Base-by-base conservation (phyloP, 2,888 invertebrate species). In the Cordilura impudica region DNA sequence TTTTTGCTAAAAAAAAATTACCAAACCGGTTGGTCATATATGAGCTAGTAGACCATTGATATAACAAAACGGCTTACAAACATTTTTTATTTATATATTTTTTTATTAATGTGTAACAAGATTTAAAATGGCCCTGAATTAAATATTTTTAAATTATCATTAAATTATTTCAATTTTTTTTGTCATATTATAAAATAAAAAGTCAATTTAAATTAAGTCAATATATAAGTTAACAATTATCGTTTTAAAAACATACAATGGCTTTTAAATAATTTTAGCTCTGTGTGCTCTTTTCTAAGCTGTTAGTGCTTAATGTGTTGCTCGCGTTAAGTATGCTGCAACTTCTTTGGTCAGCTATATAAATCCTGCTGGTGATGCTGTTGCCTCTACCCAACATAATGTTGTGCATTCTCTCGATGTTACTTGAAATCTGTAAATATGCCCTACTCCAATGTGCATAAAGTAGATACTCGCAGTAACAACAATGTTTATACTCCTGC, bases 231-330 rank as follows among this genome's bases (percentile, higher is more conserved):
- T 75, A 16, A 58, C 51, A 19, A 19, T 14, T 51, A 66, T 67
- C 19, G 23, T 7, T 43, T 12, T 39, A 14, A 29, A 29, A 54
- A 78, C 31, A 35, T 45, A 67, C 67, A 56, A 88, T 88, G 89
- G 87, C 87, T 66, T 89, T 88, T 82, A 87, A 91, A 92, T 90
- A 83, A 85, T 93, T 80, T 89, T 93, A 83, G 88, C 93, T 53
- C 89, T 94, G 87, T 90, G 92, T 88, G 92, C 93, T 88, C 90
- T 91, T 86, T 91, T 93, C 89, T 92, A 93, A 87, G 91, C 91
- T 83, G 93, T 92, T 87, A 91, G 92, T 84, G 93, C 93, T 78
- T 93, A 93, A 82, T 87, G 91, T 82, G 84, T 93, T 23, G 43
- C 91, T 8, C 79, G 86, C 1, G 82, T 84, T 8, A 90, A 91